phyloP scores from a whole-genome alignment of 2,113 vertebrate species.

The Chamaea fasciata region DNA sequence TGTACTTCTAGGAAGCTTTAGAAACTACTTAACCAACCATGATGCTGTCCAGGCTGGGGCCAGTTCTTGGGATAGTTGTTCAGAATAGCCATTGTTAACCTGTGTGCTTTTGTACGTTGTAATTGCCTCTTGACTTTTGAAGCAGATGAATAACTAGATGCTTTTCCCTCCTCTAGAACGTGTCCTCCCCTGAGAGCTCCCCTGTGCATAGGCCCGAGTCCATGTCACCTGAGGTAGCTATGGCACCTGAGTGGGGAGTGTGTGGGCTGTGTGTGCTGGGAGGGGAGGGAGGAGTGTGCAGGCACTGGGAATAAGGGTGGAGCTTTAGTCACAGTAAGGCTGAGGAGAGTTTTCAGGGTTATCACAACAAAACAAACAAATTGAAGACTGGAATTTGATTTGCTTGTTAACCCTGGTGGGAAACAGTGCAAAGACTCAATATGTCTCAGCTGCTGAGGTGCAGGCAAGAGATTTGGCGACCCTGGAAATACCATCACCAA shows the following conservation, averaged over 20 bases:
- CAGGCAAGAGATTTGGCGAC: background rate
- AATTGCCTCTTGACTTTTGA: constrained; percentile 66
- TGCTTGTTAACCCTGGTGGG: background rate
- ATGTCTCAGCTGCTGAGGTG: background rate
- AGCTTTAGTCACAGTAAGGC: background rate
- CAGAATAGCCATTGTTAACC: constrained; percentile 49
- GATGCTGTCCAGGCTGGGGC: background rate
- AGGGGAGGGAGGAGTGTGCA: background rate
- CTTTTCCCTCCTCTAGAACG: constrained; percentile 86
- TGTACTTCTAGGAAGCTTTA: background rate
- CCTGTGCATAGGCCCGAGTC: constrained; percentile 89
- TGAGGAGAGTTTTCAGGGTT: background rate
- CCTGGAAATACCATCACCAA: background rate
- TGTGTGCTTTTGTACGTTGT: constrained; percentile 48
- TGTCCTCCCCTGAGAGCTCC: constrained; percentile 93
- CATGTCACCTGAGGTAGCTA: constrained; percentile 91
- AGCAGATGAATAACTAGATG: constrained; percentile 74
- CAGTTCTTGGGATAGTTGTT: background rate
- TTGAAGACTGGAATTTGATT: background rate
- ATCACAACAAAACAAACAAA: background rate
- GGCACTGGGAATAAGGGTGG: background rate
- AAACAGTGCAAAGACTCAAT: background rate
- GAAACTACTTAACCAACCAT: background rate
- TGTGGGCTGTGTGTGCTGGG: background rate
- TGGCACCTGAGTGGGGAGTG: background rate